Evolutionary conservation across 2,113 vertebrate species (phyloP).

Genomic region (Trichechus manatus): DNA sequence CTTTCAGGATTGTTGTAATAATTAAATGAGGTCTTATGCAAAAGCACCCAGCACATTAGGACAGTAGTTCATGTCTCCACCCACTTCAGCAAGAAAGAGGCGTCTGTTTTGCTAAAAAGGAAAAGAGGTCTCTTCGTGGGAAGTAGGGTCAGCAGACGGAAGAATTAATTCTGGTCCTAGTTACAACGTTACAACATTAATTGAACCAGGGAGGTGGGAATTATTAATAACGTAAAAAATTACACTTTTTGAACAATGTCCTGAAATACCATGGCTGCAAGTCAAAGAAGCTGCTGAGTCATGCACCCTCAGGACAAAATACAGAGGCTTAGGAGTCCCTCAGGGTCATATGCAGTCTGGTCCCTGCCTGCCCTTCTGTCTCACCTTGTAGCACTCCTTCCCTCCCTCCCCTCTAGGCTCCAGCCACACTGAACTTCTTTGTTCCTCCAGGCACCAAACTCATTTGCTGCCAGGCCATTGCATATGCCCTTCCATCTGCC

Average conservation of each 20-base stretch:
- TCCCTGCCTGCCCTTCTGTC: not conserved
- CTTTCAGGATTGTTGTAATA: not conserved
- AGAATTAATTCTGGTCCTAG: not conserved
- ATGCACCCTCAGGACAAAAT: not conserved
- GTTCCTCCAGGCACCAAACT: not conserved
- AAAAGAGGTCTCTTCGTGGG: not conserved
- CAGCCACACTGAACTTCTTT: not conserved
- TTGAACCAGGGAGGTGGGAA: not conserved
- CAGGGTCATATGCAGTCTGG: not conserved
- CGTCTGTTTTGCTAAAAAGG: conserved; percentile 12
- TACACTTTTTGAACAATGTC: not conserved
- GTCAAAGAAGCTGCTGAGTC: conserved; percentile 8
- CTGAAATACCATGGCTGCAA: not conserved
- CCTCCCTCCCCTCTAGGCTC: not conserved
- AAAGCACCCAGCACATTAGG: not conserved
- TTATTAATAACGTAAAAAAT: not conserved
- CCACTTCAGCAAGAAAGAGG: not conserved
- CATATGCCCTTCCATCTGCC: not conserved
- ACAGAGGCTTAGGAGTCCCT: not conserved
- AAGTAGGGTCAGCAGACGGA: not conserved
- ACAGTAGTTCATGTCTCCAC: not conserved
- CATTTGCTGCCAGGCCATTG: not conserved
- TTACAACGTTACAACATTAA: not conserved
- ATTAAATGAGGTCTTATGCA: not conserved
- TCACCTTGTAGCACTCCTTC: not conserved